Evolutionary conservation across 2,888 invertebrate species (phyloP).

Genomic region (Stomorhina lunata): DNA sequence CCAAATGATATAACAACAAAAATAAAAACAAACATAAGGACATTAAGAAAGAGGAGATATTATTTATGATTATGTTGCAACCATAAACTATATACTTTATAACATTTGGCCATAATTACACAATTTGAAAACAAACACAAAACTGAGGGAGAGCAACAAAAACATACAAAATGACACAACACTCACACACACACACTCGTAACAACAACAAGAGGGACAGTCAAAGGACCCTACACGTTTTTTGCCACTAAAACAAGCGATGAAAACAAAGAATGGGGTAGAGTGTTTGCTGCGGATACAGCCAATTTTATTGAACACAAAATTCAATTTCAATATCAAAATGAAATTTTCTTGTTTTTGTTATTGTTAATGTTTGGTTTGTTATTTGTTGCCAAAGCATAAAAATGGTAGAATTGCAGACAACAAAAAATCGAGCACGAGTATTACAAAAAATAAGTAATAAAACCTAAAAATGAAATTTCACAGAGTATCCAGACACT

Average conservation of each 20-base stretch:
- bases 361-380: slow-evolving; percentile 21
- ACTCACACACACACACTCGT: background rate
- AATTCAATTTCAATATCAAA: slow-evolving; percentile 68
- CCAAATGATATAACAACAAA: slow-evolving; percentile 25
- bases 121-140: slow-evolving; percentile 60
- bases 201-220: slow-evolving; percentile 18
- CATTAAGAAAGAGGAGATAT: slow-evolving; percentile 21
- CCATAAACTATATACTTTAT: slow-evolving; percentile 69
- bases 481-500: background rate
- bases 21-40: slow-evolving; percentile 9
- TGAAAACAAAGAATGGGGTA: slow-evolving; percentile 4
- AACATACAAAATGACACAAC: background rate
- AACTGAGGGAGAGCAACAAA: slow-evolving; percentile 22
- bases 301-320: slow-evolving; percentile 67
- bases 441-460: background rate
- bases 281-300: slow-evolving; percentile 9
- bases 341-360: slow-evolving; percentile 32
- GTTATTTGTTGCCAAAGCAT: slow-evolving; percentile 56
- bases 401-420: slow-evolving; percentile 31
- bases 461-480: slow-evolving; percentile 28
- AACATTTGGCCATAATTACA: slow-evolving; percentile 69
- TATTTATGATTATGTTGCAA: slow-evolving; percentile 65
- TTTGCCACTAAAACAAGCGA: background rate
- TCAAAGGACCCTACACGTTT: slow-evolving; percentile 30
- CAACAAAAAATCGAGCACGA: slow-evolving; percentile 8